These are phyloP conservation scores for Melanostoma scalare DNA, from an alignment of 2,888 invertebrate species.

Conservation along the genomic window DNA sequence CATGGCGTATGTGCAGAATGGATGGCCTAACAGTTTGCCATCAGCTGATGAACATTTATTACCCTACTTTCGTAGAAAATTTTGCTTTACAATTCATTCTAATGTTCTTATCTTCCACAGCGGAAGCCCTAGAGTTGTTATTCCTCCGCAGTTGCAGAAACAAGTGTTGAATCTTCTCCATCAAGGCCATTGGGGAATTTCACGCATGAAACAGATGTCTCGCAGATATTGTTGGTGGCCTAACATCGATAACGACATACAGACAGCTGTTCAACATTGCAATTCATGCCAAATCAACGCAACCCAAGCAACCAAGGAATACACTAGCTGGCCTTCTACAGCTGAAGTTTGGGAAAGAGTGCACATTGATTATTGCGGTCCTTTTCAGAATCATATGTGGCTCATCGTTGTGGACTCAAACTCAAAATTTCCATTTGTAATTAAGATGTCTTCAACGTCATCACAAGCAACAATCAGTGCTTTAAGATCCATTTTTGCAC, in stretches of 20 bases:
- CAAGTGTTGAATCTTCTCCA: too few relatives aligned
- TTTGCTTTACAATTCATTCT: too few relatives aligned
- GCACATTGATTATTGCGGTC: slow-evolving; percentile 7
- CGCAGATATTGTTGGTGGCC: slow-evolving; percentile 27
- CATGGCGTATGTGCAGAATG: too few relatives aligned
- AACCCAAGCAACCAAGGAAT: slow-evolving; percentile 2
- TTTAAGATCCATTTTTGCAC: background rate
- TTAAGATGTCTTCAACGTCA: slow-evolving; percentile 8
- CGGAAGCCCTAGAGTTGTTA: too few relatives aligned
- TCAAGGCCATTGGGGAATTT: too few relatives aligned
- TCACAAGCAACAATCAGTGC: slow-evolving; percentile 14
- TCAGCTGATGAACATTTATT: too few relatives aligned
- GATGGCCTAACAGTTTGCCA: too few relatives aligned
- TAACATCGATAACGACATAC: slow-evolving; percentile 2
- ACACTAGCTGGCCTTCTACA: slow-evolving; percentile 6
- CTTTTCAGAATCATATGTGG: slow-evolving; percentile 19
- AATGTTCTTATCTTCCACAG: too few relatives aligned
- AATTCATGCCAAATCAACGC: slow-evolving; percentile 8
- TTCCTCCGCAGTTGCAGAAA: too few relatives aligned
- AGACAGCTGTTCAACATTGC: background rate
- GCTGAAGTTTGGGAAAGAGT: slow-evolving; percentile 8
- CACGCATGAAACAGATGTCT: too few relatives aligned
- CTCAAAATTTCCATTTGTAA: background rate
- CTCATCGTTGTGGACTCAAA: background rate
- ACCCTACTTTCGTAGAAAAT: too few relatives aligned